A percentile compares a stretch with the other conserved stretches of the same genome.
Evolutionary conservation across 2,113 vertebrate species (phyloP).

Genomic region (Ginglymostoma cirratum): DNA sequence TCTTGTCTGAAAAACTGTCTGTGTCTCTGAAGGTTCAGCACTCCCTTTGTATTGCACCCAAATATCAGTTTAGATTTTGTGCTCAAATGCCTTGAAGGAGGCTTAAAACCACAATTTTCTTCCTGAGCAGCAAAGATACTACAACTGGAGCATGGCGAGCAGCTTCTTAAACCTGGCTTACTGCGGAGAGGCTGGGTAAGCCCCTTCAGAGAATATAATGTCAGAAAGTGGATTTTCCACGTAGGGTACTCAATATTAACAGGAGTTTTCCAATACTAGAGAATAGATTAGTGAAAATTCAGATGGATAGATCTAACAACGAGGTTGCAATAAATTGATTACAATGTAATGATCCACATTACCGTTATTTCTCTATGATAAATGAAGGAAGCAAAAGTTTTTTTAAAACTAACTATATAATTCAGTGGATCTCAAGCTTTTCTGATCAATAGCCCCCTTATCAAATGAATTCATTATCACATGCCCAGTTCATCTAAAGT

Average conservation of each 20-base stretch:
- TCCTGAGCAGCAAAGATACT: not conserved
- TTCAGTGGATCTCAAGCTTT: not conserved
- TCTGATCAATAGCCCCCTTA: not conserved
- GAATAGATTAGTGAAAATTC: not conserved
- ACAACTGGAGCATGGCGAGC: not conserved
- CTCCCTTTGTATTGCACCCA: not conserved
- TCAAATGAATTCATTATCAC: not conserved
- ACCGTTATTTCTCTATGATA: not conserved
- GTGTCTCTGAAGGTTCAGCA: not conserved
- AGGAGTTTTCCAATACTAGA: not conserved
- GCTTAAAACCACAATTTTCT: not conserved
- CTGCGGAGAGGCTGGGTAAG: not conserved
- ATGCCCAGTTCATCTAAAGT: not conserved
- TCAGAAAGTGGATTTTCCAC: not conserved
- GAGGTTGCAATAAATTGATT: not conserved
- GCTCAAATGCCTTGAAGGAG: not conserved
- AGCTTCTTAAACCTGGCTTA: not conserved
- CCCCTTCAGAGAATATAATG: not conserved
- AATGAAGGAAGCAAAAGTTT: not conserved
- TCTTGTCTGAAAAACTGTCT: not conserved
- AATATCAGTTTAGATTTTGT: not conserved
- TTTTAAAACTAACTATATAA: not conserved
- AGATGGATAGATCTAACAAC: not conserved
- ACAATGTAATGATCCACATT: not conserved
- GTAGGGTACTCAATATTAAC: not conserved